These are phyloP conservation scores for Neopelma chrysocephalum DNA, from an alignment of 2,797 vertebrate genomes.

Conservation along the genomic window DNA sequence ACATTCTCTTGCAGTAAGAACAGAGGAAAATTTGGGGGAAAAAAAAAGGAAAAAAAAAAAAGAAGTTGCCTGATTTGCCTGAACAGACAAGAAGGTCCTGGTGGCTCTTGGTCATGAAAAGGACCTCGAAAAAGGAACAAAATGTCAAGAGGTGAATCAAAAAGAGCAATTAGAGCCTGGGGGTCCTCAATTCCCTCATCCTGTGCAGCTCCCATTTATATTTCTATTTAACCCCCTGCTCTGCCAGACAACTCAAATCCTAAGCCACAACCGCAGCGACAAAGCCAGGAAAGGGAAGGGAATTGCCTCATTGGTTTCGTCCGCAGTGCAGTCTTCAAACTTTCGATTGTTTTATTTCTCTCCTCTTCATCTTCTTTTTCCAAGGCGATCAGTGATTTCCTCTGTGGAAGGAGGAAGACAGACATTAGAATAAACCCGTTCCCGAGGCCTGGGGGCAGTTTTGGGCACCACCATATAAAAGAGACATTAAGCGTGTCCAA, in stretches of 20 bases:
- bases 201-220: neutral
- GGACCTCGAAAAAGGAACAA: neutral
- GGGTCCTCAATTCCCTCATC: neutral
- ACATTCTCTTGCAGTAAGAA: neutral
- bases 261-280: fast-evolving
- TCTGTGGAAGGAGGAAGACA: conserved; percentile 76
- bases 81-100: neutral
- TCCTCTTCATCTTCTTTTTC: conserved; percentile 98
- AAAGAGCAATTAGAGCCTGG: neutral
- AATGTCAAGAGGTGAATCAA: neutral
- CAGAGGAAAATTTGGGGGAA: neutral
- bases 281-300: neutral
- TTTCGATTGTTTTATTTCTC: conserved; percentile 97
- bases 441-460: fast-evolving
- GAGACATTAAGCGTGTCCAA: neutral
- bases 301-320: conserved; percentile 97
- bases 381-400: conserved; percentile 91
- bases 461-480: neutral
- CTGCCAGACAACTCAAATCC: neutral
- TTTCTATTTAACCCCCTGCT: neutral
- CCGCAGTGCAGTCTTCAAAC: conserved; percentile 94
- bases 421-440: neutral
- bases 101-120: neutral
- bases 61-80: neutral
- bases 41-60: neutral